phyloP scores from a whole-genome alignment of 2,888 invertebrate species.

The Rhagium mordax region DNA sequence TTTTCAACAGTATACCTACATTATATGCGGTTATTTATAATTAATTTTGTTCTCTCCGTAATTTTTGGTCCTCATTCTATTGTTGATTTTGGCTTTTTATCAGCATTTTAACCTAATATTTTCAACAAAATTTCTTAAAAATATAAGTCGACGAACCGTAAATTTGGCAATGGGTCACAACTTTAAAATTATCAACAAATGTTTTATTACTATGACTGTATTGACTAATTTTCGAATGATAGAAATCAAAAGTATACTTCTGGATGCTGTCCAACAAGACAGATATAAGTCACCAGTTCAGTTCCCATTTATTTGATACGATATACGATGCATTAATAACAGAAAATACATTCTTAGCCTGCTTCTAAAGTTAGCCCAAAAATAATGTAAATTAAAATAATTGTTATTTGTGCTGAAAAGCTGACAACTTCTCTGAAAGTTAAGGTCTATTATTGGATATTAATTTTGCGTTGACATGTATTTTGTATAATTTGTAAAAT shows the following conservation, averaged over 20 bases:
- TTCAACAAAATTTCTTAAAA: not conserved
- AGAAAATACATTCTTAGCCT: not conserved
- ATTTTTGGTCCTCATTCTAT: not conserved
- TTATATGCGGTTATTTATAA: not conserved
- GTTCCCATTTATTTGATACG: not conserved
- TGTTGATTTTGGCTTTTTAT: conserved; percentile 13
- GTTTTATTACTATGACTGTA: conserved; percentile 1
- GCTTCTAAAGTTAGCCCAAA: not conserved
- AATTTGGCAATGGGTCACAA: conserved; percentile 16
- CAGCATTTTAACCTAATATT: not conserved
- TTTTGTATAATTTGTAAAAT: no score
- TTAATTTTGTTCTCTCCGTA: no score
- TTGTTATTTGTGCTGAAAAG: not conserved
- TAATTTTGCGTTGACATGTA: no score
- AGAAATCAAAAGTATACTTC: conserved; percentile 13
- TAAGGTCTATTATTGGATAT: no score
- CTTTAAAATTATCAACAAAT: conserved; percentile 1
- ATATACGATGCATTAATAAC: not conserved
- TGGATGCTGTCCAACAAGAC: conserved; percentile 8
- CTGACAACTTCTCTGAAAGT: not conserved
- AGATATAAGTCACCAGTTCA: not conserved
- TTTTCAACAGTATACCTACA: not conserved
- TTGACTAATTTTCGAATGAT: not conserved
- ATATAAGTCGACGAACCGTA: conserved; percentile 23
- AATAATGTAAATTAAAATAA: not conserved